Evolutionary conservation across 2,113 vertebrate species (phyloP).

Genomic region (Ciconia maguari): DNA sequence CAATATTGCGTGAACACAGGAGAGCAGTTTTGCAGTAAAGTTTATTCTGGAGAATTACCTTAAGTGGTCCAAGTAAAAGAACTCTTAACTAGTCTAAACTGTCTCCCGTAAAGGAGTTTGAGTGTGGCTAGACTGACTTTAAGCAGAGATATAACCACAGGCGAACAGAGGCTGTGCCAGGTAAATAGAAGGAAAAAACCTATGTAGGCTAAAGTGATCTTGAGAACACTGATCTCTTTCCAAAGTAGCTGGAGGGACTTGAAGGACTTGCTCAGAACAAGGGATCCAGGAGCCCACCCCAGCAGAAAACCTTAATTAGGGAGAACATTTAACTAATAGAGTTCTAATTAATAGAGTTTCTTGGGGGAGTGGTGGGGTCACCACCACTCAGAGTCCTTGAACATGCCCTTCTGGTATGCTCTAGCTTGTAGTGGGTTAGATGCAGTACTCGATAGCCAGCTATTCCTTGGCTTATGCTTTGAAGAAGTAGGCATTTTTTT

Average conservation of each 20-base stretch:
- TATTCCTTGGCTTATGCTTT: neutral
- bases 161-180: conserved; percentile 9
- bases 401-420: neutral
- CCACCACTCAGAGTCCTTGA: neutral
- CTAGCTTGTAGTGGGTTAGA: neutral
- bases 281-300: neutral
- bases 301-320: neutral
- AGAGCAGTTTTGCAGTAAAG: neutral
- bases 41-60: neutral
- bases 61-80: neutral
- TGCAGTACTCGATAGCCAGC: fast-evolving
- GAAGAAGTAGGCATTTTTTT: neutral
- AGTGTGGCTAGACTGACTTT: neutral
- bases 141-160: neutral
- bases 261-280: neutral
- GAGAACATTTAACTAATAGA: neutral
- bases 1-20: neutral
- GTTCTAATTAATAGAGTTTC: neutral
- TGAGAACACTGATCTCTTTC: neutral
- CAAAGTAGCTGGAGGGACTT: neutral
- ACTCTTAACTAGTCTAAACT: neutral
- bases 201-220: neutral
- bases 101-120: neutral
- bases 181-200: neutral
- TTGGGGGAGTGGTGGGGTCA: neutral